Base-by-base conservation (phyloP, 2,888 invertebrate genomes). In the Archips crataeganus region DNA sequence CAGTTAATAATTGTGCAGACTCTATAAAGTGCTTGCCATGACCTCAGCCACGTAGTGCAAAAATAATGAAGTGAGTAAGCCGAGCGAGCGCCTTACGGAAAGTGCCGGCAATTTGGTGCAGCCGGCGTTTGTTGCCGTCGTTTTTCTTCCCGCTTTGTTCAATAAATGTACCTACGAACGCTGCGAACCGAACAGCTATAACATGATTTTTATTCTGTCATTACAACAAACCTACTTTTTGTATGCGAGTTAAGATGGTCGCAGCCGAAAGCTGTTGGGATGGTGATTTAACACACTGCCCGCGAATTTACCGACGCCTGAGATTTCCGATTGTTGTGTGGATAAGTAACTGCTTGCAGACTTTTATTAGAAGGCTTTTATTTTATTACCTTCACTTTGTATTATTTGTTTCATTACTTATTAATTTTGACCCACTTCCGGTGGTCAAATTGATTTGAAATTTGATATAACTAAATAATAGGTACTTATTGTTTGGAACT, bases 71-170 rank as follows among this genome's bases (percentile, higher is more conserved):
- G 74, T 77, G 75, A 77, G 72, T 70, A 72, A 71, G 61, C 67
- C 62, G 62, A 65, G 45, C 15, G 54, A 49, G 69, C 70, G 74
- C 74, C 74, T 74, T 63, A 67, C 74, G 73, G 72, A 66, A 76
- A 78, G 90, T 90, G 92, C 88, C 87, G 89, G 90, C 90, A 88
- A 92, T 93, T 92, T 87, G 83, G 88, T 86, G 84, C 91, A 93
- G 85, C 90, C 89, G 93, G 91, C 81, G 85, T 85, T 87, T 89
- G 90, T 90, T 87, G 86, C 86, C 87, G 84, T 84, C 92, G 88
- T 91, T 91, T 92, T 90, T 91, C 90, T 87, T 87, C 85, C 86
- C 87, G 84, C 89, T 89, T 88, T 87, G 88, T 90, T 90, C 89
- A 87, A 90, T 91, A 90, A 91, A 91, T 90, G 90, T 89, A 85